These are phyloP conservation scores for Pangasius djambal DNA, from an alignment of 2,797 vertebrate genomes.

Conservation along the genomic window DNA sequence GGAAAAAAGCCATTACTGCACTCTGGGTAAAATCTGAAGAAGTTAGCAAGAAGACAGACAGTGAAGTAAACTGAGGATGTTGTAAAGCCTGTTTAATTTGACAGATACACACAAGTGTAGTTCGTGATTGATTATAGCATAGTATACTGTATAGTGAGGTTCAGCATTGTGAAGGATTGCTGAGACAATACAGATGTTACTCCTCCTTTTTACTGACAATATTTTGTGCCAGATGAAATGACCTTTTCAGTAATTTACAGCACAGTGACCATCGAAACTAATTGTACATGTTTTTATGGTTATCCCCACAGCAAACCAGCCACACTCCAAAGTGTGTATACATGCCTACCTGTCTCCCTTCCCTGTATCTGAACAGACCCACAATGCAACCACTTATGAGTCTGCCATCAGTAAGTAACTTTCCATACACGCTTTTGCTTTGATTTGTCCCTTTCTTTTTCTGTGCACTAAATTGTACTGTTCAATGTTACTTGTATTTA, in stretches of 20 bases:
- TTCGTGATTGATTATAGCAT: not conserved
- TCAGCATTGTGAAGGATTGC: not conserved
- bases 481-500: not conserved
- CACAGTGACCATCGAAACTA: not conserved
- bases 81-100: not conserved
- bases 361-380: slow-evolving; percentile 80
- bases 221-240: not conserved
- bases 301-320: slow-evolving; percentile 82
- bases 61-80: not conserved
- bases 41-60: too few relatives aligned
- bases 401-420: slow-evolving; percentile 86
- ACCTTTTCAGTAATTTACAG: not conserved
- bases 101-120: not conserved
- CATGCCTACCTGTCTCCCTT: slow-evolving; percentile 93
- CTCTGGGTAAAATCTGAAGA: not conserved
- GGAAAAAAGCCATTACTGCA: not conserved
- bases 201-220: not conserved
- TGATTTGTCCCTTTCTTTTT: not conserved
- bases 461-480: not conserved
- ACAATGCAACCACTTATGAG: slow-evolving; percentile 87
- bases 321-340: slow-evolving; percentile 83
- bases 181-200: not conserved
- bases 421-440: not conserved
- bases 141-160: not conserved
- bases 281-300: slow-evolving; percentile 10